A percentile compares a stretch with the other conserved stretches of the same genome.
These are phyloP conservation scores for Hesperia comma DNA, from an alignment of 2,888 invertebrate species.

Conservation along the genomic window DNA sequence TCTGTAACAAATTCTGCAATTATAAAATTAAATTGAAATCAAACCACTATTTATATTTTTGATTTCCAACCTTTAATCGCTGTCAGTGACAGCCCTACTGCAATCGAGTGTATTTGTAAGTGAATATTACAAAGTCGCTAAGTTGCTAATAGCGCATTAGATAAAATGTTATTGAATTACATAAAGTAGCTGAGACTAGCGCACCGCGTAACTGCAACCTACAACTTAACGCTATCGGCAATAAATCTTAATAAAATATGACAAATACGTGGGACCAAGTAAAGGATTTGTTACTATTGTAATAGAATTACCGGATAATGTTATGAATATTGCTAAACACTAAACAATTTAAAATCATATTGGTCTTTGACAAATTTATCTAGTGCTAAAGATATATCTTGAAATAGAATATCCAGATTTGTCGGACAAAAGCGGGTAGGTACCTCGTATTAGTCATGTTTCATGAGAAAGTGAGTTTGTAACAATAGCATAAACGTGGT, in stretches of 20 bases:
- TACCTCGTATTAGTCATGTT: too few relatives aligned
- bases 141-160: conserved; percentile 26
- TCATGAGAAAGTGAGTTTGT: too few relatives aligned
- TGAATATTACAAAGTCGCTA: conserved; percentile 29
- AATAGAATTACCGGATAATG: neutral
- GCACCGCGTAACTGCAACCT: conserved; percentile 32
- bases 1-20: too few relatives aligned
- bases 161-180: conserved; percentile 37
- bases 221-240: conserved; percentile 30
- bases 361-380: too few relatives aligned
- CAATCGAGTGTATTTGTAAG: conserved; percentile 15
- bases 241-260: conserved; percentile 30
- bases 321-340: too few relatives aligned
- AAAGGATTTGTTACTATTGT: conserved; percentile 25
- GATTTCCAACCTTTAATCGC: neutral
- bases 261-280: conserved; percentile 9
- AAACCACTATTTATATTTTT: neutral
- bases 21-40: neutral
- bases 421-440: too few relatives aligned
- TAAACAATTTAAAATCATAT: too few relatives aligned
- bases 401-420: too few relatives aligned
- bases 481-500: too few relatives aligned
- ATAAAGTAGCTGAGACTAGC: conserved; percentile 23
- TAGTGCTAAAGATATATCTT: too few relatives aligned
- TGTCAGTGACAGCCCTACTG: neutral